Evolutionary conservation across 2,113 vertebrate genomes (phyloP).

Genomic region (human): GRCh38 chrX:26368001-26368500

Average conservation of each 20-base stretch:
- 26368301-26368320: background rate
- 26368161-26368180: background rate
- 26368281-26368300: background rate
- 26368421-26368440: background rate
- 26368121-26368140: background rate
- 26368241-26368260: background rate
- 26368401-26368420: background rate
- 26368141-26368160: background rate
- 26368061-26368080: background rate
- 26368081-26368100: background rate
- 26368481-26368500: too few relatives aligned
- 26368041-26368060: background rate
- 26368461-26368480: background rate
- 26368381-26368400: background rate
- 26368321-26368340: background rate
- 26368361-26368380: constrained; percentile 42
- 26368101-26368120: background rate
- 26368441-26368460: background rate
- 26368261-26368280: background rate
- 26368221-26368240: background rate
- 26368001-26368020: background rate
- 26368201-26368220: background rate
- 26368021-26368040: background rate
- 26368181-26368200: background rate
- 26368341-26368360: background rate